phyloP scores from a whole-genome alignment of 2,888 invertebrate genomes.

The Polydrusus cervinus region DNA sequence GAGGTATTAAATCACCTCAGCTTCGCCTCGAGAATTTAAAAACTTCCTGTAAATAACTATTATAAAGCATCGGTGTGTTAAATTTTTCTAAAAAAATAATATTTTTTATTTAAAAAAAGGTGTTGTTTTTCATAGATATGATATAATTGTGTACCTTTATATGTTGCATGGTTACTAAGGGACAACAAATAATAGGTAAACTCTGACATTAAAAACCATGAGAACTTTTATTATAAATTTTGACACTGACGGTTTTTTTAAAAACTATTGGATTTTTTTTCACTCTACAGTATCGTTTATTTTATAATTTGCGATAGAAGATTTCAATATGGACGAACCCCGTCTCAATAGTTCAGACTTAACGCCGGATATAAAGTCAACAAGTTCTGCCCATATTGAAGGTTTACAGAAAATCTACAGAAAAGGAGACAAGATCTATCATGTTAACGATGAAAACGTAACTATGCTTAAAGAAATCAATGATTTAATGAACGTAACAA shows the following conservation, averaged over 20 bases:
- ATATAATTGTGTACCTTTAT: too few species aligned
- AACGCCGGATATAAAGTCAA: neutral
- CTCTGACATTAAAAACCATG: neutral
- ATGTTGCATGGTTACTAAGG: neutral
- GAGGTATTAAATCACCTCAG: too few species aligned
- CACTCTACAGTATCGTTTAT: neutral
- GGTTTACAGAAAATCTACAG: conserved; percentile 42
- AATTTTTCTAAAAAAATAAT: too few species aligned
- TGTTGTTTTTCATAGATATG: too few species aligned
- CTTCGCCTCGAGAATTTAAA: too few species aligned
- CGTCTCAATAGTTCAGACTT: conserved; percentile 3
- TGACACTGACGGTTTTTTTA: neutral
- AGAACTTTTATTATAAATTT: neutral
- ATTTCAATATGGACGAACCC: conserved; percentile 11
- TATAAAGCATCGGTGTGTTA: too few species aligned
- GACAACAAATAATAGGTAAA: neutral
- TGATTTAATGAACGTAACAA: neutral
- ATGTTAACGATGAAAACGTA: conserved; percentile 57
- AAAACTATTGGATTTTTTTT: neutral
- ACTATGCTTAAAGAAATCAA: conserved; percentile 53
- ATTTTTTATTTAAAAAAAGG: too few species aligned
- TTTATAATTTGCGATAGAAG: neutral
- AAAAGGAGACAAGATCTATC: conserved; percentile 59
- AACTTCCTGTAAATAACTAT: too few species aligned
- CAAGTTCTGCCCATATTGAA: neutral